Evolutionary conservation across 2,113 vertebrate genomes (phyloP).

Genomic region (Centropristis striata): DNA sequence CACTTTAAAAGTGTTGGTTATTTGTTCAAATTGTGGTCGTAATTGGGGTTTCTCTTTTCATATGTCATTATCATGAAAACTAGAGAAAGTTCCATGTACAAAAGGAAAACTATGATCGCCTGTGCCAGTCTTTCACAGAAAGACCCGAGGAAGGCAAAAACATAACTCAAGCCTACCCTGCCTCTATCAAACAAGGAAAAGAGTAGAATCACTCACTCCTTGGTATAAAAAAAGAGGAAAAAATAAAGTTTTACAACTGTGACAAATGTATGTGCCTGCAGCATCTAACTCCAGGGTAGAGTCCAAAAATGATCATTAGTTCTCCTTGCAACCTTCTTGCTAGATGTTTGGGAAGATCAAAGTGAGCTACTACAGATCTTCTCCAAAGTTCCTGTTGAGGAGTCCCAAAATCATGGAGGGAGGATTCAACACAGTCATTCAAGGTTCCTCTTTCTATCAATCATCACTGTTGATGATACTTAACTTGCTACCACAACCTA

Average conservation of each 20-base stretch:
- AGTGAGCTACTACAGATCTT: constrained; percentile 20
- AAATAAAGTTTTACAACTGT: constrained; percentile 42
- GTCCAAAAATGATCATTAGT: constrained; percentile 17
- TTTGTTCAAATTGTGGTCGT: constrained; percentile 74
- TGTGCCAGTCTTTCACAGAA: constrained; percentile 95
- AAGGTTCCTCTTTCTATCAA: constrained; percentile 29
- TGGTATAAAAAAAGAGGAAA: constrained; percentile 46
- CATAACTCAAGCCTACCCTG: constrained; percentile 83
- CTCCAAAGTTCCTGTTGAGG: constrained; percentile 7
- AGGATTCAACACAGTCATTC: constrained; percentile 22
- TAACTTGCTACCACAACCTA: constrained; percentile 20
- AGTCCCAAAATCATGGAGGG: neutral
- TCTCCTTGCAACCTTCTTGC: constrained; percentile 31
- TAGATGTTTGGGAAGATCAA: constrained; percentile 34
- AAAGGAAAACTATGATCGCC: constrained; percentile 80
- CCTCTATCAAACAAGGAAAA: constrained; percentile 68
- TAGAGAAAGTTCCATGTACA: constrained; percentile 74
- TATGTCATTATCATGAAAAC: constrained; percentile 82
- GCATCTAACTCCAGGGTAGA: constrained; percentile 33
- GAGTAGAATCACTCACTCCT: constrained; percentile 49
- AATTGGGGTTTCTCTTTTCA: constrained; percentile 69
- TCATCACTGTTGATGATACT: constrained; percentile 29
- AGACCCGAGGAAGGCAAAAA: constrained; percentile 89
- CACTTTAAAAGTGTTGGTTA: constrained; percentile 84
- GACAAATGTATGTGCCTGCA: constrained; percentile 64